phyloP scores from a whole-genome alignment of 2,797 vertebrate species.

The Tenualosa thibaudeaui region DNA sequence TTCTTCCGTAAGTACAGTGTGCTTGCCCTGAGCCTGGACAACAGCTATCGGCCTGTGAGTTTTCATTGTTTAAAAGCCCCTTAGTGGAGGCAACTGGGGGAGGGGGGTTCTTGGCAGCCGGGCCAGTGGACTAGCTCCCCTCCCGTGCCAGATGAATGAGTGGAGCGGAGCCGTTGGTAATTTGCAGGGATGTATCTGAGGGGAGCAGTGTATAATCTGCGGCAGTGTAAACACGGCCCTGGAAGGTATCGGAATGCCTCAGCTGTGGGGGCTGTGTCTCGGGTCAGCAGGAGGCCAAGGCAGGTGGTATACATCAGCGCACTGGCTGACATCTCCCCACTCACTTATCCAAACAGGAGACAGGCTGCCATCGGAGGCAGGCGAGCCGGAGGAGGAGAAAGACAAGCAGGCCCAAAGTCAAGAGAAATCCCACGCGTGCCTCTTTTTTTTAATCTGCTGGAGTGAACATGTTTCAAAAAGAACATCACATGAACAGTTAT shows the following conservation, averaged over 20 bases:
- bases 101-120: conserved; percentile 59
- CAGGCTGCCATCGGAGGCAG: conserved; percentile 47
- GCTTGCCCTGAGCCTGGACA: neutral
- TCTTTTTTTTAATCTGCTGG: neutral
- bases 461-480: neutral
- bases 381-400: conserved; percentile 35
- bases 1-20: conserved; percentile 20
- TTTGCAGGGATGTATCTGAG: conserved; percentile 49
- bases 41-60: conserved; percentile 56
- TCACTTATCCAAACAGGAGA: conserved; percentile 79
- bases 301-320: conserved; percentile 82
- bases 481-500: neutral
- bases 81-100: conserved; percentile 43
- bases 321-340: conserved; percentile 75
- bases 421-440: neutral
- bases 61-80: conserved; percentile 48
- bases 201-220: conserved; percentile 60
- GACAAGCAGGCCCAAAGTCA: neutral
- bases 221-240: conserved; percentile 76
- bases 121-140: conserved; percentile 37
- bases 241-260: conserved; percentile 80
- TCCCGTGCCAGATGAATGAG: conserved; percentile 49
- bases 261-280: conserved; percentile 70
- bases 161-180: conserved; percentile 35
- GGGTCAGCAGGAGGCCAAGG: conserved; percentile 78